Evolutionary conservation across 2,113 vertebrate genomes (phyloP).

Genomic region (Monopterus albus): DNA sequence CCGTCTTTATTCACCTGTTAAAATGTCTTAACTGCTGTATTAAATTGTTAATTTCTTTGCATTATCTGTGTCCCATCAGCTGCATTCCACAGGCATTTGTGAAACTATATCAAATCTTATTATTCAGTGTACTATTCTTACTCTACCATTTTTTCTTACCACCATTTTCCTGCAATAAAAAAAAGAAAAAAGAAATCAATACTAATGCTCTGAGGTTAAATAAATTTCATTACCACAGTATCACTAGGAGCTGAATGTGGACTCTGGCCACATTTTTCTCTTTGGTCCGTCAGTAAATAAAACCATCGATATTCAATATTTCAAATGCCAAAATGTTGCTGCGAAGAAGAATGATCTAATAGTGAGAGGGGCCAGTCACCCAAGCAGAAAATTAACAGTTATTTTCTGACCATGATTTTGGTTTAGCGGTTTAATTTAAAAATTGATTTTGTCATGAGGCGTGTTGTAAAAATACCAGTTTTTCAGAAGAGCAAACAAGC

Average conservation of each 20-base stretch:
- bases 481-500: not conserved
- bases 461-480: not conserved
- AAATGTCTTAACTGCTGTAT: too few species aligned
- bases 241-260: slow-evolving; percentile 5
- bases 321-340: slow-evolving; percentile 3
- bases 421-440: not conserved
- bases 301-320: slow-evolving; percentile 22
- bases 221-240: slow-evolving; percentile 24
- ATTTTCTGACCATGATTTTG: slow-evolving; percentile 13
- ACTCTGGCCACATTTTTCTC: slow-evolving; percentile 1
- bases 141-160: too few species aligned
- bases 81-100: slow-evolving; percentile 1
- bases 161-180: too few species aligned
- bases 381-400: not conserved
- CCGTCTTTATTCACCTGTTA: too few species aligned
- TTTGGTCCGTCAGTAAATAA: slow-evolving; percentile 19
- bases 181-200: too few species aligned
- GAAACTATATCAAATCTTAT: too few species aligned
- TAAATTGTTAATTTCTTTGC: too few species aligned
- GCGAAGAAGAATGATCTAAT: slow-evolving; percentile 14
- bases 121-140: too few species aligned
- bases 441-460: not conserved
- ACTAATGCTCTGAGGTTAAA: too few species aligned
- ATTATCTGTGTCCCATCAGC: not conserved
- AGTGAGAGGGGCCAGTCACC: not conserved